Evolutionary conservation across 92 coral and sea anemone genomes (phyloP).

Genomic region (Heteractis magnifica): DNA sequence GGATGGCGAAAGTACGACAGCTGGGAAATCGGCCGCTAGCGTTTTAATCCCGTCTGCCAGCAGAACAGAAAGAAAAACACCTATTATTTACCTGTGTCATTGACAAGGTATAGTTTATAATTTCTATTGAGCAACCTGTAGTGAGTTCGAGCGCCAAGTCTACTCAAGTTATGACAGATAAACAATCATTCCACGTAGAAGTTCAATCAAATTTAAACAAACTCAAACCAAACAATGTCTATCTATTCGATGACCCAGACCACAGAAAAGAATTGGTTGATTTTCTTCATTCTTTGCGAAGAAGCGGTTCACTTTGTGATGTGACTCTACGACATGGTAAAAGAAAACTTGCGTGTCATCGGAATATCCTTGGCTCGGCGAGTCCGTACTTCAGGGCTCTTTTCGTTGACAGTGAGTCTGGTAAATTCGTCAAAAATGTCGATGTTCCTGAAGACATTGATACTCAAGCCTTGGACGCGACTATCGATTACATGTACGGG

Average conservation of each 20-base stretch:
- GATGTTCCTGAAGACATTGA: constrained; percentile 54
- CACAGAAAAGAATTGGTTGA: constrained; percentile 62
- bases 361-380: constrained; percentile 67
- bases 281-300: constrained; percentile 59
- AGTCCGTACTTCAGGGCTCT: constrained; percentile 85
- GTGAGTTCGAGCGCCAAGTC: neutral
- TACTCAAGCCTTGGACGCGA: constrained; percentile 47
- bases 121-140: no score
- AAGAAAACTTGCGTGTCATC: constrained; percentile 68
- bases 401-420: constrained; percentile 69
- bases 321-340: constrained; percentile 66
- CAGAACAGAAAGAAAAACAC: no score
- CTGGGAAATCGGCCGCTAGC: no score
- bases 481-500: constrained; percentile 74
- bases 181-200: constrained; percentile 21
- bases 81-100: no score
- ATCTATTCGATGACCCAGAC: constrained; percentile 58
- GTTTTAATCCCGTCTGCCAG: no score
- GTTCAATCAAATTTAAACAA: constrained; percentile 66
- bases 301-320: constrained; percentile 67
- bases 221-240: constrained; percentile 44
- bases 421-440: constrained; percentile 65
- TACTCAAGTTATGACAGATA: constrained; percentile 16
- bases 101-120: no score
- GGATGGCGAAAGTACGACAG: neutral